Evolutionary conservation across 2,113 vertebrate species (phyloP).

Genomic region (Pluvianellus socialis): DNA sequence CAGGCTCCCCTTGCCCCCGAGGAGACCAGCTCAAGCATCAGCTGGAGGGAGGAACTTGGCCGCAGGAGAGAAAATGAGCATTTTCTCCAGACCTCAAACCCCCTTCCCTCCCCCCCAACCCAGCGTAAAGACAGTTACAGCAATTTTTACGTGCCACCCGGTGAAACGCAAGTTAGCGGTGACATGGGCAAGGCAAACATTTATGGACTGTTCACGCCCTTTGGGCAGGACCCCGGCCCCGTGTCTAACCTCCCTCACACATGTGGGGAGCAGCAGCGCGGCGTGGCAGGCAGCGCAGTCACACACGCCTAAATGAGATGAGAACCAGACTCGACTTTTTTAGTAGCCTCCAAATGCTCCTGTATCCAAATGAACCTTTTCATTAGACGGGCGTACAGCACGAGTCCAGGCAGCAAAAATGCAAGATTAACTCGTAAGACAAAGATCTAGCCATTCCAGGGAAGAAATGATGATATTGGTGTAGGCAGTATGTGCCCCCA

Average conservation of each 20-base stretch:
- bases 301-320: background rate
- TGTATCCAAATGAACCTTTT: background rate
- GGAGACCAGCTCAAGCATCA: background rate
- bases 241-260: background rate
- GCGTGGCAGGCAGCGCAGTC: background rate
- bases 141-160: background rate
- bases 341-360: background rate
- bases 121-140: background rate
- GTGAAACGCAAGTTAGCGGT: background rate
- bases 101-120: too few relatives aligned
- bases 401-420: background rate
- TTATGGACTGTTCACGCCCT: background rate
- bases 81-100: background rate
- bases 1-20: background rate
- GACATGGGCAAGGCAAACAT: background rate
- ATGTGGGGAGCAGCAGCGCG: background rate
- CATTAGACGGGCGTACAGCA: background rate
- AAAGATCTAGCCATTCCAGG: background rate
- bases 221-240: background rate
- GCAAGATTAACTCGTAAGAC: accelerated
- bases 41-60: background rate
- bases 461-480: background rate
- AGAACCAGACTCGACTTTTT: background rate
- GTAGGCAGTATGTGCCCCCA: background rate
- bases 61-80: background rate